Evolutionary conservation across 2,888 invertebrate genomes (phyloP), one percentile per base, ranked within the genome.

Genomic region (Axea sp.): DNA sequence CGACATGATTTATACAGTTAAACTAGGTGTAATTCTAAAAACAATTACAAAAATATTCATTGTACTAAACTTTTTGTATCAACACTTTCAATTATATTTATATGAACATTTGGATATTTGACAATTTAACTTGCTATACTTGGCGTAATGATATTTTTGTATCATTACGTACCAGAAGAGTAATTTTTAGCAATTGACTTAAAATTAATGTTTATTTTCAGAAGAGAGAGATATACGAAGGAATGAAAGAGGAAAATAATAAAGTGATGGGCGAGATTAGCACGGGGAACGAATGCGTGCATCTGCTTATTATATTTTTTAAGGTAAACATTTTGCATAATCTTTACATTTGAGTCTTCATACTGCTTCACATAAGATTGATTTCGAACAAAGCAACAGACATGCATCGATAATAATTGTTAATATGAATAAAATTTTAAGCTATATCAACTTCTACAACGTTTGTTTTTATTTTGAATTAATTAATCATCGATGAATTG

Each of bases 251-350:
- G 69, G 30, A 41, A 62, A 59, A 68, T 19, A 49, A 49, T 39
- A 47, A 57, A 15, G 12, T 55, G 62, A 75, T 45, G 65, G 53
- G 49, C 12, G 64, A 78, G 75, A 80, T 76, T 77, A 76, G 74
- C 74, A 67, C 75, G 75, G 62, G 68, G 77, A 80, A 76, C 73
- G 75, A 76, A 76, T 74, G 75, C 77, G 76, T 78, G 75, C 78
- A 79, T 73, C 83, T 79, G 80, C 84, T 85, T 84, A 83, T 83
- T 80, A 73, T 86, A 85, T 81, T 82, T 78, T 49, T 82, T 85
- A 85, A 86, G 87, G 86, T 87, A 87, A 87, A 83, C 76, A 84
- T 85, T 86, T 87, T 86, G 81, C 82, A 85, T 86, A 85, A 84
- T 83, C 82, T 85, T 81, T 75, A 75, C 78, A 76, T 73, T 81